Evolutionary conservation across 2,888 invertebrate genomes (phyloP), one percentile per base, ranked within the genome.

Genomic region (Malachius bipustulatus): DNA sequence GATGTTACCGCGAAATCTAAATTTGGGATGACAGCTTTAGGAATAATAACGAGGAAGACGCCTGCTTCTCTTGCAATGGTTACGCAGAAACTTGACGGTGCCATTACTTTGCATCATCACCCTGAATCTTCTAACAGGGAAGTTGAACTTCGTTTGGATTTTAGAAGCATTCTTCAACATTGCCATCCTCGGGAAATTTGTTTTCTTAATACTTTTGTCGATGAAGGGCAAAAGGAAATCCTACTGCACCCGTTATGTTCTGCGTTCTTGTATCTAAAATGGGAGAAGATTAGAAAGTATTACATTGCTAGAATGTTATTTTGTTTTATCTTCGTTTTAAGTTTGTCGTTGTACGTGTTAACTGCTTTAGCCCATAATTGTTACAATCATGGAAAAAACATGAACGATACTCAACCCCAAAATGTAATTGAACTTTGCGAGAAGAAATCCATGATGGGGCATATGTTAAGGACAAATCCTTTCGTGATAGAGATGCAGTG

Each of bases 261-360:
- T 4, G 85, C 88, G 0, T 89, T 89, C 55, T 66, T 89, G 0
- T 78, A 87, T 54, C 73, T 89, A 34, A 89, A 89, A 57, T 89
- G 89, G 89, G 82, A 84, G 50, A 85, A 88, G 59, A 87, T 89
- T 45, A 71, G 87, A 15, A 85, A 85, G 62, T 89, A 85, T 55
- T 88, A 88, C 53, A 77, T 85, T 9, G 83, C 80, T 1, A 67
- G 85, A 35, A 65, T 87, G 47, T 69, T 84, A 42, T 73, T 85
- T 48, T 84, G 83, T 57, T 76, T 82, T 42, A 72, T 82, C 38
- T 87, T 84, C 54, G 81, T 87, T 37, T 58, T 84, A 35, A 79
- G 83, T 44, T 67, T 87, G n/a, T 84, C 84, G 1, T 59, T 82
- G 4, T 87, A 85, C 57, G 84, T 85, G 9, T 64, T 85, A 51